These are phyloP conservation scores for Capreolus pygargus DNA, from an alignment of 2,113 vertebrate species.

Conservation along the genomic window DNA sequence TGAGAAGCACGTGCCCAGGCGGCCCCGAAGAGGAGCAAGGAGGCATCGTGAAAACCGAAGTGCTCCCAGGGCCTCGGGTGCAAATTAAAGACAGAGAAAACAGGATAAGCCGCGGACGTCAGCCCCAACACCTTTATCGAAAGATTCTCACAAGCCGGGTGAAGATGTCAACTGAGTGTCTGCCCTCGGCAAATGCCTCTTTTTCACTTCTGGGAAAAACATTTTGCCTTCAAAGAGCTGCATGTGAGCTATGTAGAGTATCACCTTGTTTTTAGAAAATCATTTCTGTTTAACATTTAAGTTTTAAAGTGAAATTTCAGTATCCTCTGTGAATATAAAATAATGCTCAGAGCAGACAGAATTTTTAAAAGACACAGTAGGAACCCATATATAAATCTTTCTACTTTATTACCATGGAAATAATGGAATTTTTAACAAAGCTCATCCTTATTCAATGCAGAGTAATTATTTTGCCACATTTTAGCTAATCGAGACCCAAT, in stretches of 20 bases:
- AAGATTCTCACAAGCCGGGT: accelerated
- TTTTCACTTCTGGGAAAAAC: background rate
- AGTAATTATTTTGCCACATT: constrained; percentile 50
- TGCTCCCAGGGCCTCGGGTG: accelerated
- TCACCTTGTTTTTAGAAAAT: background rate
- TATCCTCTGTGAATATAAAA: constrained; percentile 46
- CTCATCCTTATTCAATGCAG: background rate
- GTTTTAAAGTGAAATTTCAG: constrained; percentile 42
- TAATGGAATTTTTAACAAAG: constrained; percentile 63
- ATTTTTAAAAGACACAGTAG: constrained; percentile 43
- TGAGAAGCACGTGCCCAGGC: accelerated
- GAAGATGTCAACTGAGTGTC: accelerated
- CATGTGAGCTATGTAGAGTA: background rate
- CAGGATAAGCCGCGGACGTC: accelerated
- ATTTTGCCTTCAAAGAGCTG: background rate
- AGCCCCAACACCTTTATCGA: accelerated
- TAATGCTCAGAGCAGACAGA: constrained; percentile 55
- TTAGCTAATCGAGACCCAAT: constrained; percentile 32
- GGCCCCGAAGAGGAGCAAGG: accelerated
- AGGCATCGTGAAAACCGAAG: accelerated
- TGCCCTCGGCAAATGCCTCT: background rate
- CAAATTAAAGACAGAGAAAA: background rate
- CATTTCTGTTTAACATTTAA: background rate
- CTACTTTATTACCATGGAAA: constrained; percentile 72
- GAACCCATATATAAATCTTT: constrained; percentile 52